Evolutionary conservation across 2,888 invertebrate species (phyloP), one percentile per base, ranked within the genome.

Genomic region (Tuta absoluta): DNA sequence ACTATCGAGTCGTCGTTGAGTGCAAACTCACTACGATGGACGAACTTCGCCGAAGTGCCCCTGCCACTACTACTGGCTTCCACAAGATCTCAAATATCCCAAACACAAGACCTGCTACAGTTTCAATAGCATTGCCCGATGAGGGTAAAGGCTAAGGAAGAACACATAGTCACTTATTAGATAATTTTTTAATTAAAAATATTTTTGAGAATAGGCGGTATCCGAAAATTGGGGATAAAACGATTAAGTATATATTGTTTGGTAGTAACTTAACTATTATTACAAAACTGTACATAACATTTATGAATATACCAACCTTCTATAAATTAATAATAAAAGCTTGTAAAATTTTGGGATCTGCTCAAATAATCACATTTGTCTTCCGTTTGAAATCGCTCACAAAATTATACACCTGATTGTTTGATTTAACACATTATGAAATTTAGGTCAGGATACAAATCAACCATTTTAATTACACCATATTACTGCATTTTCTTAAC

Each of bases 91-190:
- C 79, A 68, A 81, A 83, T 21, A 72, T 72, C 66, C 79, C 71
- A 72, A 80, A 77, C 49, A 71, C 71, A 14, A 78, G 82, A 76
- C 87, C 90, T 49, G 90, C 92, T 71, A 92, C 93, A 28, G 93
- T 94, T 67, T 93, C 93, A 23, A 93, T 94, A 75, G 87, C 93
- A 67, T 88, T 94, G 81, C 93, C 93, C 0, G 84, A 92, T 63
- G 93, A 93, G 71, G 93, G 92, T 57, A 93, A 93, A 71, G 93
- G 93, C 72, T 91, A 91, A 86, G 63, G 58, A 19, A 38, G 68
- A 37, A 67, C 68, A 63, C 63, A 57, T 62, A 58, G 66, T 64
- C 63, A 68, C 45, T 63, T 57, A 68, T 56, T 77, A 81, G 76
- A 74, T 75, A 77, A 68, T 75, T 76, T 74, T 69, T 74, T 76